Evolutionary conservation across 2,888 invertebrate genomes (phyloP), one percentile per base, ranked within the genome.

Genomic region (Polylopha cassiicola): DNA sequence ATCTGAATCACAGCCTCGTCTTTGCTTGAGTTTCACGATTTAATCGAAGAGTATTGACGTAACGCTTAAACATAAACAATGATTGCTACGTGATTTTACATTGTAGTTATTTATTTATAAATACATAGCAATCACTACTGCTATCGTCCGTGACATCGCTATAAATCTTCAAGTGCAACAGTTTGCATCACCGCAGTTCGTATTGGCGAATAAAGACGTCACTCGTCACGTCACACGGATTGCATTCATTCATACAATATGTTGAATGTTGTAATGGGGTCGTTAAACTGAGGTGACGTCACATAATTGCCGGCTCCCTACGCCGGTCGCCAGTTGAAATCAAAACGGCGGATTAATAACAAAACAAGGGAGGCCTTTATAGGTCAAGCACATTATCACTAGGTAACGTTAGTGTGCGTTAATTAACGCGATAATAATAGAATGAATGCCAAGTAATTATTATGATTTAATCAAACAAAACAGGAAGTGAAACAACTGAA

Each of bases 211-310:
- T 61, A 72, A 75, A 74, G 77, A 73, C 78, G 74, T 76, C 76
- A 73, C 65, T 65, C 72, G 76, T 79, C 77, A 77, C 73, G 75
- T 41, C 41, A 41, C 41, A 34, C 76, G 66, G 76, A 60, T 60
- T 84, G 80, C 84, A 82, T 80, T 84, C 84, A 84, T 84, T 85
- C 84, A 80, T 80, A 77, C 73, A 75, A 75, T 78, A 79, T 80
- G 77, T 74, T 73, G 70, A 73, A 73, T 74, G 74, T 79, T 79
- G 74, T 84, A 82, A 84, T 81, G 74, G 84, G 84, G 82, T 84
- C 84, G 82, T 84, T 85, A 82, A 81, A 82, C 84, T 65, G 71
- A 55, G 67, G 68, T 80, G 84, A 84, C 84, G 84, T 85, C 84
- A 84, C 75, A 66, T 84, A 85, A 84, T 84, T 81, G 80, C 81